Base-by-base conservation (phyloP, 2,113 vertebrate species). In the Cyanocitta stelleri region DNA sequence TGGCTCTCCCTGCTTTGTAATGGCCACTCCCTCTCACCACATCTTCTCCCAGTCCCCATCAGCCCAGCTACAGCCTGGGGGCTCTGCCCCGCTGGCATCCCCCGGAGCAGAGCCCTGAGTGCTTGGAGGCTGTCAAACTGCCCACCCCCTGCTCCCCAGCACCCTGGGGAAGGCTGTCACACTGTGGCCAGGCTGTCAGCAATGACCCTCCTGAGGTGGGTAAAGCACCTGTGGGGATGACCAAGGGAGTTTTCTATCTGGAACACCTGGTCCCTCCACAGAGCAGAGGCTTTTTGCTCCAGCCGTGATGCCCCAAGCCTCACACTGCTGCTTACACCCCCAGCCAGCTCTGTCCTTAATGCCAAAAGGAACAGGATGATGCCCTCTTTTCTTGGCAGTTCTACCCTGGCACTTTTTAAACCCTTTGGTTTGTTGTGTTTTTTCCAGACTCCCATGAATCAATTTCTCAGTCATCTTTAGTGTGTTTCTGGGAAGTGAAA, bases 401-500 rank as follows among this genome's bases (percentile, higher is more conserved):
- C 69, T 56, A 12, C 41, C 32, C 72, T 51, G 52, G 73, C 43
- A 35, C 39, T 75, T 73, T 66, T 58, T 23, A 66, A 91, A 67
- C 16, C 7, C 3, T 4, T 19, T 62, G 39, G 2, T 68, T 73
- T 76, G 46, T 75, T 61, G 49, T 41, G 23, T 10, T 55, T 43
- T 35, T 76, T n/a, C 66, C 43, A 87, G 80, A 78, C 20, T 10
- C 39, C 78, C 16, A 2, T 66, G 85, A 94, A 93, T 91, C 87
- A 89, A 78, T 85, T 73, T 80, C 59, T 93, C 62, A 72, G 26
- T 85, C 81, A 78, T 72, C 90, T 89, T 87, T 68, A 94, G 61
- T 72, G 85, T 89, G 66, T 93, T 96, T 97, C 96, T 94, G 92
- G 81, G 95, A 96, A 97, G 92, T 56, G 52, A 85, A 75, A 63